A percentile compares a stretch with the other conserved stretches of the same genome.
These are phyloP conservation scores for Rhyzopertha dominica DNA, from an alignment of 1,140 invertebrate species.

Conservation along the genomic window DNA sequence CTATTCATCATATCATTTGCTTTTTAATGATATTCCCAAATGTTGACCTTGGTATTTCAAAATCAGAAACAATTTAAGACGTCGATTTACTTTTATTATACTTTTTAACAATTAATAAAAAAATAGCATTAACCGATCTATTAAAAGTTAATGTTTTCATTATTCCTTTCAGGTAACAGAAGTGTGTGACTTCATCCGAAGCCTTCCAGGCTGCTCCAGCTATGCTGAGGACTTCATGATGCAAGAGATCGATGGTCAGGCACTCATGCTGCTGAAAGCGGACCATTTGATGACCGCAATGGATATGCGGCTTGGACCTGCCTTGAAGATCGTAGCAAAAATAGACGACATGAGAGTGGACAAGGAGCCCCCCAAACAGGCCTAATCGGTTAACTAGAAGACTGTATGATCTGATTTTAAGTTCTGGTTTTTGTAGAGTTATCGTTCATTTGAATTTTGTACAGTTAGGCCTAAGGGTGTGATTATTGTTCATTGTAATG, in stretches of 20 bases:
- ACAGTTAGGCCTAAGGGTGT: too few species aligned
- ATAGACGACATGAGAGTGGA: conserved; percentile 73
- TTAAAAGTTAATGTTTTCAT: too few species aligned
- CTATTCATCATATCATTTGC: not conserved
- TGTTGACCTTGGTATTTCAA: not conserved
- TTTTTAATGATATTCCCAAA: conserved; percentile 7
- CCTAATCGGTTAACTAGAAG: too few species aligned
- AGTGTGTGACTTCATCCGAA: conserved; percentile 81
- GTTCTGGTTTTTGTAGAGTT: too few species aligned
- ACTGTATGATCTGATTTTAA: too few species aligned
- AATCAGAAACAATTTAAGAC: too few species aligned
- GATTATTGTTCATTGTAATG: too few species aligned
- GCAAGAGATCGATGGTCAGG: conserved; percentile 95
- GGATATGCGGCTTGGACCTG: conserved; percentile 91
- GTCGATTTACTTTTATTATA: too few species aligned
- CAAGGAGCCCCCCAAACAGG: conserved; percentile 42
- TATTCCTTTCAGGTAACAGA: conserved; percentile 56
- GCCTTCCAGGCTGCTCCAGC: conserved; percentile 80
- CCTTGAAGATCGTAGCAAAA: conserved; percentile 87
- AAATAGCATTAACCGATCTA: too few species aligned
- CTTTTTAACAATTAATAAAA: too few species aligned
- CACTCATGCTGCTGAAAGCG: conserved; percentile 87
- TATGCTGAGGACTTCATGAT: conserved; percentile 93
- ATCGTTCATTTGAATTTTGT: too few species aligned
- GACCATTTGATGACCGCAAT: conserved; percentile 93